These are phyloP conservation scores for Coleophora deauratella DNA, from an alignment of 2,888 invertebrate genomes.

Conservation along the genomic window DNA sequence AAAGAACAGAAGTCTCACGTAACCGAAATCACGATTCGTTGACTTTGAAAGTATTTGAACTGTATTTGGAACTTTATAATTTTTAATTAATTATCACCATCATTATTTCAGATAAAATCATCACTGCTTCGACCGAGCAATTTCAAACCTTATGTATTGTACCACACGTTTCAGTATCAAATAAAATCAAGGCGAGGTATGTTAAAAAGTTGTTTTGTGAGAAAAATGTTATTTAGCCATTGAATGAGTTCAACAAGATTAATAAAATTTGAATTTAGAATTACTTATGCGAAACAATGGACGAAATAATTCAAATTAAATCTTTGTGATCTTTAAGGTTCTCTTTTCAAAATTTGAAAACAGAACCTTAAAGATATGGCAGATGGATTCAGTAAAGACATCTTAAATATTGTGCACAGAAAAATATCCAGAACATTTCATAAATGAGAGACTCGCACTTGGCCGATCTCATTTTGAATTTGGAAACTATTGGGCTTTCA, in stretches of 20 bases:
- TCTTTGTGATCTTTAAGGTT: slow-evolving; percentile 45
- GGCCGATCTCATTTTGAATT: slow-evolving; percentile 6
- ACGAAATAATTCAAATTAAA: slow-evolving; percentile 55
- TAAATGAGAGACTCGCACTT: background rate
- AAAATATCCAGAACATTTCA: background rate
- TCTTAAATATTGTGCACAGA: too few species aligned
- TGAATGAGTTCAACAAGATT: slow-evolving; percentile 51
- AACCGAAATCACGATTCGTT: slow-evolving; percentile 42
- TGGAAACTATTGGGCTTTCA: slow-evolving; percentile 12
- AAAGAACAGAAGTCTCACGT: slow-evolving; percentile 33
- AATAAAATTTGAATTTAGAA: slow-evolving; percentile 64
- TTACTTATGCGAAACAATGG: slow-evolving; percentile 37
- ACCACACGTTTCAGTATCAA: too few species aligned
- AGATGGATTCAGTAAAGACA: too few species aligned
- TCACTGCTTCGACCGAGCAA: background rate
- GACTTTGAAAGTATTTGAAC: slow-evolving; percentile 60
- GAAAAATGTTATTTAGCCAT: slow-evolving; percentile 60
- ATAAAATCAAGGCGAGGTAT: too few species aligned
- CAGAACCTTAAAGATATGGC: too few species aligned
- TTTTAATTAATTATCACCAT: slow-evolving; percentile 66
- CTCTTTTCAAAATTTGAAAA: slow-evolving; percentile 16
- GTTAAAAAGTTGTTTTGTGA: slow-evolving; percentile 32
- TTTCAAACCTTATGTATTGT: background rate
- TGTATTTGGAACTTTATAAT: slow-evolving; percentile 56
- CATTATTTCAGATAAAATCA: slow-evolving; percentile 20